Conservation (phyloP, 2,888 invertebrate species). For the Limnephilus marmoratus region DNA sequence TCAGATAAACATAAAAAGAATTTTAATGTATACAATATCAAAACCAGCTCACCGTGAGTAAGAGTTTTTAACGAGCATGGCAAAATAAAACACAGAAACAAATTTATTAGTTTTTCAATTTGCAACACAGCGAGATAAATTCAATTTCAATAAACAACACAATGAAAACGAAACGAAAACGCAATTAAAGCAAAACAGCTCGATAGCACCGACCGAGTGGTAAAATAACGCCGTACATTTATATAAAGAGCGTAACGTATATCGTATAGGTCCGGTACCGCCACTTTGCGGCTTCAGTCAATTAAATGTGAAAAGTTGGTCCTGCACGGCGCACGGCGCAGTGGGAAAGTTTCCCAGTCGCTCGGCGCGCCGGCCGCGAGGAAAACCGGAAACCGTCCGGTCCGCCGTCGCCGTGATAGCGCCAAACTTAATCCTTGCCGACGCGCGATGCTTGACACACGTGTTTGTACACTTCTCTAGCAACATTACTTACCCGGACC, state of each 20-base stretch:
- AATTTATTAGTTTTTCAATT: neutral
- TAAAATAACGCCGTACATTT: neutral
- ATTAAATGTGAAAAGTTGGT: slow-evolving; percentile 59
- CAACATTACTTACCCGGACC: no score
- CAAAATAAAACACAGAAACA: neutral
- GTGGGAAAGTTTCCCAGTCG: neutral
- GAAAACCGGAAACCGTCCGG: slow-evolving; percentile 35
- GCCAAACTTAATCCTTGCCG: neutral
- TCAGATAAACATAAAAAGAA: neutral
- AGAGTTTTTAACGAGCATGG: neutral
- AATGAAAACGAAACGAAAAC: neutral
- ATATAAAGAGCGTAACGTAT: neutral
- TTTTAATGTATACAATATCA: neutral
- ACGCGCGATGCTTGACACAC: neutral
- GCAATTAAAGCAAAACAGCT: neutral
- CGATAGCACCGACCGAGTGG: neutral
- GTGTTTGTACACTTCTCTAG: neutral
- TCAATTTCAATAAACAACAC: slow-evolving; percentile 2
- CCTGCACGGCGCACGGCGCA: slow-evolving; percentile 14
- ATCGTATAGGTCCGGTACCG: slow-evolving; percentile 11
- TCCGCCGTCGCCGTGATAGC: slow-evolving; percentile 25
- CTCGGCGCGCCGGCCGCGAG: neutral
- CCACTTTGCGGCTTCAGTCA: slow-evolving; percentile 56
- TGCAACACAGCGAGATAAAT: neutral
- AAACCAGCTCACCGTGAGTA: neutral